A percentile compares a stretch with the other conserved stretches of the same genome.
Evolutionary conservation across 2,888 invertebrate species (phyloP).

Genomic region (Diabrotica balteata): DNA sequence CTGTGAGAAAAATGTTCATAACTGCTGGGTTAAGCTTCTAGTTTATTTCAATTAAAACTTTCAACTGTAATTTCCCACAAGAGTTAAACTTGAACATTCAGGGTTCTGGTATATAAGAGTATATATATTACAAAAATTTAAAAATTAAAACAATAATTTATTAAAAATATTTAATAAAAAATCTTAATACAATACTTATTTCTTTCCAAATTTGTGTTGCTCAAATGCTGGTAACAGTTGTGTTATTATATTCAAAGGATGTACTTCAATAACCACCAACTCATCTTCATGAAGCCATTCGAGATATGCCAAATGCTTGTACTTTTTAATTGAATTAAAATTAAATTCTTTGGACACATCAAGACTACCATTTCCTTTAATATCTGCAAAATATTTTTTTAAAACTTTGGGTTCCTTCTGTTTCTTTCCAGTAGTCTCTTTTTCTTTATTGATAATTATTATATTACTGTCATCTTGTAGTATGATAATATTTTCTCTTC

Average conservation of each 20-base stretch:
- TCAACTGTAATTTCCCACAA: too few relatives aligned
- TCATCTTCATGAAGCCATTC: conserved; percentile 73
- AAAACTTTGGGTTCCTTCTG: conserved; percentile 55
- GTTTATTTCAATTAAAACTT: too few relatives aligned
- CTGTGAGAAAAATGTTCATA: too few relatives aligned
- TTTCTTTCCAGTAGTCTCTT: conserved; percentile 51
- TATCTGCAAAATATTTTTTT: conserved; percentile 2
- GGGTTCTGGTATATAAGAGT: too few relatives aligned
- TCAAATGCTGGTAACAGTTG: conserved; percentile 75
- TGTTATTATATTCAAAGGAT: conserved; percentile 72
- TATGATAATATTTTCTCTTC: conserved; percentile 70
- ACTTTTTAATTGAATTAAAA: conserved; percentile 46
- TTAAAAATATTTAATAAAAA: not conserved
- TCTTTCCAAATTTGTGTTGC: conserved; percentile 70
- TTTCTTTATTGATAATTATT: conserved; percentile 66
- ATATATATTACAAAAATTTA: too few relatives aligned
- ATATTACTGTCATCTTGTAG: conserved; percentile 77
- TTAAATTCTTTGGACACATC: conserved; percentile 4
- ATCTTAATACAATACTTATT: conserved; percentile 42
- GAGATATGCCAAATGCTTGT: conserved; percentile 77
- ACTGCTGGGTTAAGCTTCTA: too few relatives aligned
- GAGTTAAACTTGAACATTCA: too few relatives aligned
- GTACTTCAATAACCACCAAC: conserved; percentile 79
- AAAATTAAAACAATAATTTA: too few relatives aligned
- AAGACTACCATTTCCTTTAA: not conserved